Base-by-base conservation (phyloP, 2,113 vertebrate genomes). In the Eublepharis macularius region DNA sequence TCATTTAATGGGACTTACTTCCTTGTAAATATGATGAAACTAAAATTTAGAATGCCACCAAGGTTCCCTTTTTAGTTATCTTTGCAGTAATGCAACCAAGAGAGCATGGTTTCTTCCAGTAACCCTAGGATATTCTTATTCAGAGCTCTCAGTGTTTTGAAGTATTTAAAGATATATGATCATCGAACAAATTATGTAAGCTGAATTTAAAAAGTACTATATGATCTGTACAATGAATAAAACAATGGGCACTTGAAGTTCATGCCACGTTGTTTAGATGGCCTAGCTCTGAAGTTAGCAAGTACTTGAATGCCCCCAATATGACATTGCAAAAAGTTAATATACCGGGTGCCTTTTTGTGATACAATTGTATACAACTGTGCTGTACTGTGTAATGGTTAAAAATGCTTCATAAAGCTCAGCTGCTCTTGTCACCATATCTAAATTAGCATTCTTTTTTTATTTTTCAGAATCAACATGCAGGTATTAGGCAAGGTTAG, bases 191-290 rank as follows among this genome's bases (percentile, higher is more conserved):
- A 63, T 63, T 63, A 63, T 57, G 21, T 5, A 21, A 57, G 54
- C 17, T 57, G 54, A 57, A 57, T 57, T 57, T 6, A 19, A 78
- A 88, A 83, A 19, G 1, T 0, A 1, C 68, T 19, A 0, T 69
- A 88, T 88, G 91, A 82, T 85, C 82, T 41, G 78, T 74, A 24
- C 39, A 80, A 91, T 82, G 6, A 87, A 60, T 74, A 90, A 85
- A 91, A 0, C 24, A 86, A 77, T 32, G 89, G 24, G 86, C 77
- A 76, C 76, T 60, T 76, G 11, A 89, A 84, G 47, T 90, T 87
- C 47, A 81, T 63, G 86, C 36, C 73, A 72, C 69, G 34, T n/a
- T 86, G 92, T 92, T 94, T 86, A 82, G 86, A 45, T 89, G 82
- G 84, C 82, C 86, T 54, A 0, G 88, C n/a, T 91, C 45, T 88